A percentile compares a stretch with the other conserved stretches of the same genome.
These are phyloP conservation scores for Tragelaphus buxtoni DNA, from an alignment of 2,113 vertebrate species.

Conservation along the genomic window DNA sequence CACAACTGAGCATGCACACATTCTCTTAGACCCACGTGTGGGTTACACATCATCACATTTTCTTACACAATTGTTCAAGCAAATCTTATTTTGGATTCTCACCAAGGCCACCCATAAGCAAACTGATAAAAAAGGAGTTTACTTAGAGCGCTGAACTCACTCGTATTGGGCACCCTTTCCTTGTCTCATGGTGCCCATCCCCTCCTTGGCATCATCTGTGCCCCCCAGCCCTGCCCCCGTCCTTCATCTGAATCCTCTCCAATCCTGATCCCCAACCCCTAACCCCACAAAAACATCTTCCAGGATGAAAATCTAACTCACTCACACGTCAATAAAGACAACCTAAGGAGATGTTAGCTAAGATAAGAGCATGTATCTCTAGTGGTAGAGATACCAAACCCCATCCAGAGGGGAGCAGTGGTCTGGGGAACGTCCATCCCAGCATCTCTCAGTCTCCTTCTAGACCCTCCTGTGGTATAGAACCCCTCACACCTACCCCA, in stretches of 20 bases:
- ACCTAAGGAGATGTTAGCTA: neutral
- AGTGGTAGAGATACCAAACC: neutral
- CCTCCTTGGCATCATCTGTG: neutral
- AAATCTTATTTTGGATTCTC: neutral
- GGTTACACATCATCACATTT: neutral
- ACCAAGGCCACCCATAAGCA: neutral
- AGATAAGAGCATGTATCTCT: neutral
- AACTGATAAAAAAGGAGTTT: neutral
- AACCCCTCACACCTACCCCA: neutral
- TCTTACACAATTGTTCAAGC: neutral
- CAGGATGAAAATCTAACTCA: neutral
- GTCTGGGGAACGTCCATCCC: neutral
- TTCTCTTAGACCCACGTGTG: neutral
- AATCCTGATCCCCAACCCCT: neutral
- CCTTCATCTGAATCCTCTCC: neutral
- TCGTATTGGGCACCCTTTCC: neutral
- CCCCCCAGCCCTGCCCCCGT: neutral
- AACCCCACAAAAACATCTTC: neutral
- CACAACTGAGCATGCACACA: fast-evolving
- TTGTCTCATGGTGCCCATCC: neutral
- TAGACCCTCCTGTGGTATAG: neutral
- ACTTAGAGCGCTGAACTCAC: fast-evolving
- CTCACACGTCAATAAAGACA: neutral
- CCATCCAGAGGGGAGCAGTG: neutral
- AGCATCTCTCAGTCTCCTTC: neutral